Percentiles rank a stretch among this genome's conserved stretches.
phyloP scores from a whole-genome alignment of 2,797 vertebrate species.

The Pogonophryne albipinna region DNA sequence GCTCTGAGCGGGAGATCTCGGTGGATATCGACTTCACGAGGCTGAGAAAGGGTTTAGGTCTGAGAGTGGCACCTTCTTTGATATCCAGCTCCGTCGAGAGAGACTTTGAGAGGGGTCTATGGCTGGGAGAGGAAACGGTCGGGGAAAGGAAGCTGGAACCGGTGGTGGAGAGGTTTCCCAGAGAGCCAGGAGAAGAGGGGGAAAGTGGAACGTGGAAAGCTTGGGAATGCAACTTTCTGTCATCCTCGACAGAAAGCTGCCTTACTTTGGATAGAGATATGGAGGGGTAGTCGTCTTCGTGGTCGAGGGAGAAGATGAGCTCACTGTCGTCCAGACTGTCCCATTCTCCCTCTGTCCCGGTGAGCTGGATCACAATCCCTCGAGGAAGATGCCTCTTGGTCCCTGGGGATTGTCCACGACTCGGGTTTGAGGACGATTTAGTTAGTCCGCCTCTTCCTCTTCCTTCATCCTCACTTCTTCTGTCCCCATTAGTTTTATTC shows the following conservation, averaged over 20 bases:
- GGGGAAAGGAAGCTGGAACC: constrained; percentile 75
- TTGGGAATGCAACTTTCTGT: constrained; percentile 55
- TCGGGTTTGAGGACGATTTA: constrained; percentile 21
- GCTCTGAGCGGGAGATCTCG: constrained; percentile 86
- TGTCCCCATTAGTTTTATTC: constrained; percentile 57
- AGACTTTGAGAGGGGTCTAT: constrained; percentile 84
- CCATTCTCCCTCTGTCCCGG: constrained; percentile 82
- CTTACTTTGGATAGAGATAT: constrained; percentile 65
- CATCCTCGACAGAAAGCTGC: constrained; percentile 63
- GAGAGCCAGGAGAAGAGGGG: constrained; percentile 76
- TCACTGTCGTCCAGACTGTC: constrained; percentile 79
- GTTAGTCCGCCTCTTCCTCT: constrained; percentile 29
- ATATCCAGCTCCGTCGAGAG: constrained; percentile 87
- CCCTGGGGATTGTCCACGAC: constrained; percentile 43
- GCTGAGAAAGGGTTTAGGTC: constrained; percentile 84
- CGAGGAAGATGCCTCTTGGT: constrained; percentile 69
- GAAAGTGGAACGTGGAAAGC: constrained; percentile 77
- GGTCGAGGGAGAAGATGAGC: constrained; percentile 80
- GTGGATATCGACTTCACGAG: constrained; percentile 92
- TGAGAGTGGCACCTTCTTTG: constrained; percentile 79
- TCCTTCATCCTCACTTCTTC: constrained; percentile 67
- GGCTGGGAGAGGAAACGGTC: constrained; percentile 70
- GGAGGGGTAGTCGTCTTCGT: constrained; percentile 71
- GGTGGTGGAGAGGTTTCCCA: constrained; percentile 70
- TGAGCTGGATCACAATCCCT: constrained; percentile 86